These are phyloP conservation scores for Mormyrops attenuatus DNA, from an alignment of 2,797 vertebrate species.

Conservation along the genomic window DNA sequence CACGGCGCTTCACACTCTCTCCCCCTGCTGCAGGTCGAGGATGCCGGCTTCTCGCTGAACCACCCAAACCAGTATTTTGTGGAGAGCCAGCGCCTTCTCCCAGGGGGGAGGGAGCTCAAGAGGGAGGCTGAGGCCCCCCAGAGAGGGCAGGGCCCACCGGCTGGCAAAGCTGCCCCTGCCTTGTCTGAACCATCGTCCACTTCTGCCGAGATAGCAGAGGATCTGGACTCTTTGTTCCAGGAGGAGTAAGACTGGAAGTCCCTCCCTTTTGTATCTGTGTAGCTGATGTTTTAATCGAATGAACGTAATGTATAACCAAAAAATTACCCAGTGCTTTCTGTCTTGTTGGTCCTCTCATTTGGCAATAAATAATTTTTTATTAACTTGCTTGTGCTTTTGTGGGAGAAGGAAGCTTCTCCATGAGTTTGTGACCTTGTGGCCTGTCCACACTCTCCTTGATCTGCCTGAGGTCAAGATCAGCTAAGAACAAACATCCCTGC, in stretches of 20 bases:
- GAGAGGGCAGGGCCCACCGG: slow-evolving; percentile 43
- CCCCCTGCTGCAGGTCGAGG: slow-evolving; percentile 67
- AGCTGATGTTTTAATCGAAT: not conserved
- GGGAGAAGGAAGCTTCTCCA: not conserved
- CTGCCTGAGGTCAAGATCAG: not conserved
- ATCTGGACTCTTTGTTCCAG: slow-evolving; percentile 76
- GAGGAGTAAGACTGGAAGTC: slow-evolving; percentile 40
- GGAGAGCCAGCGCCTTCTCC: slow-evolving; percentile 83
- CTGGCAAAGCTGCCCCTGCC: slow-evolving; percentile 28
- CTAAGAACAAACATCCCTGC: not conserved
- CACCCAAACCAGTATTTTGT: slow-evolving; percentile 96
- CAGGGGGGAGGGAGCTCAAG: slow-evolving; percentile 72
- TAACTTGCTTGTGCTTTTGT: not conserved
- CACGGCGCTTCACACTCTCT: not conserved
- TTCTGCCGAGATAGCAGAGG: slow-evolving; percentile 57
- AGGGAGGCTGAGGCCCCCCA: slow-evolving; percentile 61
- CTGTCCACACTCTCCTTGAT: not conserved
- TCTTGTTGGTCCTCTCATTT: not conserved
- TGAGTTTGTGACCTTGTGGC: not conserved
- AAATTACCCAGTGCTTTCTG: not conserved
- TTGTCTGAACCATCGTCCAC: slow-evolving; percentile 35
- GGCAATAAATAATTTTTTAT: not conserved
- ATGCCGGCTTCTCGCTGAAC: slow-evolving; percentile 82
- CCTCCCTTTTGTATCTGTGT: not conserved
- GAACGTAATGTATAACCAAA: not conserved